These are phyloP conservation scores for Ischnura elegans DNA, from an alignment of 2,888 invertebrate species.

Conservation along the genomic window DNA sequence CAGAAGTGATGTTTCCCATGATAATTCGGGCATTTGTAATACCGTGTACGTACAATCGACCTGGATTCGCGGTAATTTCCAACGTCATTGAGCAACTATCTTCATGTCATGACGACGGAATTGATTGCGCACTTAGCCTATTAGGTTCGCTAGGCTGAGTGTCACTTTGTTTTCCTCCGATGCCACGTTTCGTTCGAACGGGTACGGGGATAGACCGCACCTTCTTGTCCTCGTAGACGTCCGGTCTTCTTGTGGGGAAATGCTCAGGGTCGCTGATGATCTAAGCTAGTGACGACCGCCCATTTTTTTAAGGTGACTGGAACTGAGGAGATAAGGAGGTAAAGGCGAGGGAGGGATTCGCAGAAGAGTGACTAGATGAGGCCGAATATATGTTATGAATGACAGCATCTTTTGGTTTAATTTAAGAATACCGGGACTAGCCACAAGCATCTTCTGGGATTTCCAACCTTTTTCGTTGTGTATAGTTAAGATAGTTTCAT, in stretches of 20 bases:
- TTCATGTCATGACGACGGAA: background rate
- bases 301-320: too few relatives aligned
- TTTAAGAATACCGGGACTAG: too few relatives aligned
- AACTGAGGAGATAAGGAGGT: too few relatives aligned
- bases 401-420: too few relatives aligned
- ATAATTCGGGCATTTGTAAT: background rate
- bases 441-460: too few relatives aligned
- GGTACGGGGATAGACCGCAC: background rate
- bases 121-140: background rate
- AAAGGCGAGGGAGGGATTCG: too few relatives aligned
- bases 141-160: background rate
- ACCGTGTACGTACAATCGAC: background rate
- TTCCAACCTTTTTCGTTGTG: too few relatives aligned
- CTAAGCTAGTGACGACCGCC: background rate
- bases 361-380: too few relatives aligned
- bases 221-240: background rate
- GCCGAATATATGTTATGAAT: too few relatives aligned
- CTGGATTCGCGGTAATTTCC: background rate
- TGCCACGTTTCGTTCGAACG: background rate
- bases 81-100: background rate
- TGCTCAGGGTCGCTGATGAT: background rate
- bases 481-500: too few relatives aligned
- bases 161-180: background rate
- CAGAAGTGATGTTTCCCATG: background rate
- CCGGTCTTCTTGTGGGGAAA: background rate